Conservation (phyloP, 2,113 vertebrate species). For the Podarcis cretensis region DNA sequence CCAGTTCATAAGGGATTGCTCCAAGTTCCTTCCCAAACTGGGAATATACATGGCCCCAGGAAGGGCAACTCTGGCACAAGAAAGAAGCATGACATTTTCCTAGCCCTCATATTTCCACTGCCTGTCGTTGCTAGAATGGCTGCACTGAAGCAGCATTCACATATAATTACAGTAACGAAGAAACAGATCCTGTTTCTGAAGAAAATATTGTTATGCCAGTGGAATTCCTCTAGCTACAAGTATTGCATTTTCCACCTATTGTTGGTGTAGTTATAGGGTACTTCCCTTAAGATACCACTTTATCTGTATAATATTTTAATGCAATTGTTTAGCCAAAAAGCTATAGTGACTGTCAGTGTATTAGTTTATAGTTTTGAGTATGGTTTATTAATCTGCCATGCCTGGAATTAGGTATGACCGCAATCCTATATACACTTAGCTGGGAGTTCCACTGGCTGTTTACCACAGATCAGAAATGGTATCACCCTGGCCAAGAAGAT, state of each 20-base stretch:
- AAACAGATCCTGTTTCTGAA: neutral
- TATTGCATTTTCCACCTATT: neutral
- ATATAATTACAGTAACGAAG: neutral
- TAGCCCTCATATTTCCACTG: neutral
- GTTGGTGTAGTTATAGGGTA: neutral
- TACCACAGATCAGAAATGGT: too few relatives aligned
- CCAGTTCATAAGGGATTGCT: neutral
- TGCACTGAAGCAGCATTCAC: neutral
- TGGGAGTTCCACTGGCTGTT: neutral
- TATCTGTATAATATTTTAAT: neutral
- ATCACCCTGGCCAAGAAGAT: too few relatives aligned
- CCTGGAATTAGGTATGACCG: neutral
- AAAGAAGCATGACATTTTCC: neutral
- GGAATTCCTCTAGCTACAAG: constrained; percentile 20
- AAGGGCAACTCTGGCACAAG: neutral
- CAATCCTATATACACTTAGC: neutral
- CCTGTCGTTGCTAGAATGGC: neutral
- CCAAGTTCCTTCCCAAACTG: neutral
- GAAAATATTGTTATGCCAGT: constrained; percentile 9
- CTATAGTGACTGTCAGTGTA: constrained; percentile 1
- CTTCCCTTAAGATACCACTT: neutral
- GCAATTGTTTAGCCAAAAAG: neutral
- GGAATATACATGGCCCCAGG: neutral
- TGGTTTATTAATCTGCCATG: neutral
- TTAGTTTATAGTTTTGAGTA: constrained; percentile 2